These are phyloP conservation scores for Danaus plexippus DNA, from an alignment of 1,140 invertebrate species.

Conservation along the genomic window DNA sequence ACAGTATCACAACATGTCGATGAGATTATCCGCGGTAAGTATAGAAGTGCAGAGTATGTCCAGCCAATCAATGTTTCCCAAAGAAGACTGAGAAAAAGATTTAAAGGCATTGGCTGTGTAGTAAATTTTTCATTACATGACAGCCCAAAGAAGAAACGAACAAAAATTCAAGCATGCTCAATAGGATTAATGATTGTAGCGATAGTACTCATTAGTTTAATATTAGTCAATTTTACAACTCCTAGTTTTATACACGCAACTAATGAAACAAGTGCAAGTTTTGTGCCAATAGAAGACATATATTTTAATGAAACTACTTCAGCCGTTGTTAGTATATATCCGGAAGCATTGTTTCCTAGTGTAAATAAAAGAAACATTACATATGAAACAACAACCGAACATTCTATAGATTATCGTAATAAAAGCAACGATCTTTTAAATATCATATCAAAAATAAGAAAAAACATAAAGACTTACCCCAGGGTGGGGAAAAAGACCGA, in stretches of 20 bases:
- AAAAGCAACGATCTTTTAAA: conserved; percentile 17
- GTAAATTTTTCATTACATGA: conserved; percentile 60
- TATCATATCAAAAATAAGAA: conserved; percentile 52
- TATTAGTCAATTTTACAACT: conserved; percentile 62
- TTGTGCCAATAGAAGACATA: conserved; percentile 55
- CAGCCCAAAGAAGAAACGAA: conserved; percentile 55
- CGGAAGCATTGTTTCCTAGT: conserved; percentile 23
- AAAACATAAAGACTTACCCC: conserved; percentile 61
- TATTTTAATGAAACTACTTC: conserved; percentile 45
- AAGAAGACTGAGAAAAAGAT: conserved; percentile 58
- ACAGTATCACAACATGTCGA: conserved; percentile 65
- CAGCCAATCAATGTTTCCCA: conserved; percentile 29
- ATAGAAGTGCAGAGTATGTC: conserved; percentile 47
- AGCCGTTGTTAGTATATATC: conserved; percentile 34
- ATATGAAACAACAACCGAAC: conserved; percentile 9
- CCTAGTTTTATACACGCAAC: conserved; percentile 44
- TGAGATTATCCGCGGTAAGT: conserved; percentile 47
- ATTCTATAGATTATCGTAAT: conserved; percentile 22
- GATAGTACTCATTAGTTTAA: conserved; percentile 63
- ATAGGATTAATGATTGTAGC: conserved; percentile 66
- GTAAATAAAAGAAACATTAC: conserved; percentile 11
- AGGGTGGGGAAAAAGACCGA: conserved; percentile 37
- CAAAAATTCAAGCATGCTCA: conserved; percentile 65
- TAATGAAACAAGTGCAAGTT: conserved; percentile 51
- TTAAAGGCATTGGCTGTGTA: conserved; percentile 64